Evolutionary conservation across 1,140 invertebrate genomes (phyloP), one percentile per base, ranked within the genome.

Genomic region (Coptotermes formosanus): DNA sequence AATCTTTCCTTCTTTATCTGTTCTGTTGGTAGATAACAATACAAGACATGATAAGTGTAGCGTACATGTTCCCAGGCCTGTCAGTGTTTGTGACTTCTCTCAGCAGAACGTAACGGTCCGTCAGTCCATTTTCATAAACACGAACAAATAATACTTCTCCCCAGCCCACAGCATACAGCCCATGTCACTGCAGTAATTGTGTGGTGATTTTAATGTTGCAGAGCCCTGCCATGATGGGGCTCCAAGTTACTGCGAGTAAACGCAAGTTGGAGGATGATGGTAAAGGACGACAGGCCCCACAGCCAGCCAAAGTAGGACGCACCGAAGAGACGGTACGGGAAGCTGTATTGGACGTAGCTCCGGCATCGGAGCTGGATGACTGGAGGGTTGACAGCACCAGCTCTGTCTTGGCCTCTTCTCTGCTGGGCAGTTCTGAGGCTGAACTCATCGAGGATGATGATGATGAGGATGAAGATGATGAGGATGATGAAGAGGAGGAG

Each of bases 151-250:
- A 75, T 75, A 30, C 25, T 75, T 30, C 9, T 30, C 14, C 52
- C 21, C 52, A 19, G 16, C 52, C 52, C 19, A 21, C 19, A 55
- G 52, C 19, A 4, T 55, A 16, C 0, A 55, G 21, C 19, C 16
- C 1, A 1, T 48, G 16, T 48, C 48, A 48, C 0, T 48, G 16
- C 16, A 3, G 48, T 48, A 48, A 48, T 3, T 48, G 9, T 48
- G 9, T 48, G 38, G 25, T 87, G 87, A 85, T 87, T 89, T 48
- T 88, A 88, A 87, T 88, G 44, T 94, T 94, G 6, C 92, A 95
- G 94, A 94, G 94, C 91, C 94, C 94, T 94, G 94, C 93, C 93
- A 94, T 94, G 93, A 95, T 95, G 94, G 94, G 94, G 94, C 93
- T 95, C 92, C 94, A 94, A 93, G 93, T 93, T 91, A 94, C 94